These are phyloP conservation scores for Pseudomyrmex concolor DNA, from an alignment of 1,140 invertebrate species.

Conservation along the genomic window DNA sequence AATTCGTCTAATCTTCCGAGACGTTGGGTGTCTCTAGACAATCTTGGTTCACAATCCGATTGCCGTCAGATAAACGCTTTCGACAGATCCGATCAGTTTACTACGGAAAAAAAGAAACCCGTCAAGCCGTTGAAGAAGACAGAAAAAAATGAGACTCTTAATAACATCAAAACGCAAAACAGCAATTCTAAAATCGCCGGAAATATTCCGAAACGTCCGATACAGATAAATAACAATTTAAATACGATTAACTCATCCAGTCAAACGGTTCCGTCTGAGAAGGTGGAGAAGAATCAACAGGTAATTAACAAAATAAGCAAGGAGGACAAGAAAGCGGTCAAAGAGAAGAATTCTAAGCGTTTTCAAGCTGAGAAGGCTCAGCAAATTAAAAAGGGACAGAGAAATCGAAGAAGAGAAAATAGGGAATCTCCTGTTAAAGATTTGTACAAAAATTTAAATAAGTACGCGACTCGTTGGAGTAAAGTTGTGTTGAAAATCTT, in stretches of 20 bases:
- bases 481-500: slow-evolving; percentile 88
- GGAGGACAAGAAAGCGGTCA: slow-evolving; percentile 83
- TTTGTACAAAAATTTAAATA: slow-evolving; percentile 84
- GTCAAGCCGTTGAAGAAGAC: slow-evolving; percentile 70
- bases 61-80: slow-evolving; percentile 77
- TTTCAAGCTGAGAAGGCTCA: slow-evolving; percentile 83
- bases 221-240: slow-evolving; percentile 84
- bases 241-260: slow-evolving; percentile 80
- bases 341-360: slow-evolving; percentile 82
- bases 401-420: slow-evolving; percentile 80
- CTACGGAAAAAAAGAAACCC: slow-evolving; percentile 78
- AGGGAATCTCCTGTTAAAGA: slow-evolving; percentile 81
- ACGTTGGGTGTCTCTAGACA: slow-evolving; percentile 83
- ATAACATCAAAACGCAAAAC: slow-evolving; percentile 79
- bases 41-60: slow-evolving; percentile 78
- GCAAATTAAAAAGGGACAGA: slow-evolving; percentile 81
- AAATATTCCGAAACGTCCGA: slow-evolving; percentile 78
- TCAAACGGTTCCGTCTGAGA: slow-evolving; percentile 78
- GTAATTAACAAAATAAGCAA: slow-evolving; percentile 81
- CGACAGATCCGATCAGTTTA: slow-evolving; percentile 79
- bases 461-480: slow-evolving; percentile 88
- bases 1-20: slow-evolving; percentile 79
- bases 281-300: slow-evolving; percentile 85
- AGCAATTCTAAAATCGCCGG: slow-evolving; percentile 70
- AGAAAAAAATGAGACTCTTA: slow-evolving; percentile 77